Evolutionary conservation across 2,113 vertebrate species (phyloP).

Genomic region (Oenanthe melanoleuca): DNA sequence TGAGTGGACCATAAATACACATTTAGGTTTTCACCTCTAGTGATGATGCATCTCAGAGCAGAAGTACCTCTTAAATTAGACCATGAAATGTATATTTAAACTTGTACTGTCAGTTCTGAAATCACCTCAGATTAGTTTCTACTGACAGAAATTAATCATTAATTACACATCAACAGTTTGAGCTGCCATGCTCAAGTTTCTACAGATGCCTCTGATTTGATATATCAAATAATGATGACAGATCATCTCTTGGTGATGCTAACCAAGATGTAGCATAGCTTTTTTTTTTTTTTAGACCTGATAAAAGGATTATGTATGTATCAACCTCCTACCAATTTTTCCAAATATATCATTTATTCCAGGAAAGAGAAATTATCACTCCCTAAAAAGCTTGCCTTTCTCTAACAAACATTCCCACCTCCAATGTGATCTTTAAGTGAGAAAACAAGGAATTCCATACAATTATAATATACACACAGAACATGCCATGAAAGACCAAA

Average conservation of each 20-base stretch:
- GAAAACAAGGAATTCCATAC: background rate
- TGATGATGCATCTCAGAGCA: background rate
- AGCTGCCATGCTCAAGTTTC: background rate
- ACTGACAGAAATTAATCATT: background rate
- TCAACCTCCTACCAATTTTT: background rate
- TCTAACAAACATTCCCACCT: background rate
- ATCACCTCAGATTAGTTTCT: background rate
- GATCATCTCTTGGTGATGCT: background rate
- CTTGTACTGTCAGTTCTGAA: background rate
- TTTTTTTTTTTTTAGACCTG: background rate
- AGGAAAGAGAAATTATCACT: background rate
- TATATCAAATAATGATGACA: background rate
- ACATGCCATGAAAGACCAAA: background rate
- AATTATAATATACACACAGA: background rate
- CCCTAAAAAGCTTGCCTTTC: background rate
- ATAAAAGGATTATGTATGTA: background rate
- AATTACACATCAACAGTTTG: background rate
- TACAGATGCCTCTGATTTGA: background rate
- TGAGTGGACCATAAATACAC: background rate
- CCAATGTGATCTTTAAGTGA: background rate
- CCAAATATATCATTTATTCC: background rate
- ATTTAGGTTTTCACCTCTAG: background rate
- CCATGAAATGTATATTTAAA: background rate
- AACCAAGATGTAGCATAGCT: rapidly evolving
- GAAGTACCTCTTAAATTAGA: background rate